Percentiles rank a stretch among this genome's conserved stretches.
Evolutionary conservation across 2,888 invertebrate genomes (phyloP).

Genomic region (Dione vanillae): DNA sequence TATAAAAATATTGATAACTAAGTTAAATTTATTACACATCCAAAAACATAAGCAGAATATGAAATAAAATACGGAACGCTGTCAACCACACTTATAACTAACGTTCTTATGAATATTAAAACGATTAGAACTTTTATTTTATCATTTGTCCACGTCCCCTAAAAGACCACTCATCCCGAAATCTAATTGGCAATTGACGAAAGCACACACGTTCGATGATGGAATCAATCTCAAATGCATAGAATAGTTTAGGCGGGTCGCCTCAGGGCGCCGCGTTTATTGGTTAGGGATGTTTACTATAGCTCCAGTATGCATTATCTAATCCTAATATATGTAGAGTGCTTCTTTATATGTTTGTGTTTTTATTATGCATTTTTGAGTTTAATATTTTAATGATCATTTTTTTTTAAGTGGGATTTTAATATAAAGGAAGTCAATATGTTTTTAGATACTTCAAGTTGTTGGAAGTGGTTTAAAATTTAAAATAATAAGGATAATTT

Average conservation of each 20-base stretch:
- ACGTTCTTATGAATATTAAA: constrained; percentile 25
- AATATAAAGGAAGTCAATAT: too few relatives aligned
- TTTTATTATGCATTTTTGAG: background rate
- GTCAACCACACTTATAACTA: background rate
- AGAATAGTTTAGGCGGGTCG: constrained; percentile 63
- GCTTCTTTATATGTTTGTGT: constrained; percentile 12
- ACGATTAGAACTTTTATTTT: constrained; percentile 20
- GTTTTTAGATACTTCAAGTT: too few relatives aligned
- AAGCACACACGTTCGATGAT: constrained; percentile 52
- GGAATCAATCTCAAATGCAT: constrained; percentile 76
- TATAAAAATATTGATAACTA: too few relatives aligned
- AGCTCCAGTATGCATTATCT: constrained; percentile 33
- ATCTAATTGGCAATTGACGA: constrained; percentile 46
- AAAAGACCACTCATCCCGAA: constrained; percentile 32
- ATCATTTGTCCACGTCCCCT: constrained; percentile 22
- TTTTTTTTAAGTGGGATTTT: background rate
- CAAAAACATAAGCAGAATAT: too few relatives aligned
- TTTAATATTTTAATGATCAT: background rate
- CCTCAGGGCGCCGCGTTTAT: constrained; percentile 47
- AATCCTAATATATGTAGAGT: constrained; percentile 24
- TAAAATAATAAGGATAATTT: too few relatives aligned
- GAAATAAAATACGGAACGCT: background rate
- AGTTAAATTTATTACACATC: too few relatives aligned
- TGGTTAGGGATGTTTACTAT: constrained; percentile 53
- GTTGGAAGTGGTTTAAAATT: too few relatives aligned